Conservation (phyloP, 2,888 invertebrate species). For the Leptothorax acervorum region DNA sequence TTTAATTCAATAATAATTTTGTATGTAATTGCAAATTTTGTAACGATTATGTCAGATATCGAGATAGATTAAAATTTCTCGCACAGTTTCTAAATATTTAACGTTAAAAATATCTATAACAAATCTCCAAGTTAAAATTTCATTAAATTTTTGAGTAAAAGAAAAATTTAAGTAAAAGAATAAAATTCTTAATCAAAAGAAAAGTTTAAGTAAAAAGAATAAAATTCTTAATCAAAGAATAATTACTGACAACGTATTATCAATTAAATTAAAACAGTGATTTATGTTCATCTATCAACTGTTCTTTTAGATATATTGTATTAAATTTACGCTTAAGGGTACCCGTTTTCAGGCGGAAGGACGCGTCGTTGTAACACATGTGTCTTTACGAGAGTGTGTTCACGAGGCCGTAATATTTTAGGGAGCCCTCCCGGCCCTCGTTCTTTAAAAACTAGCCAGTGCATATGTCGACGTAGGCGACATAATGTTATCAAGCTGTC, state of each 20-base stretch:
- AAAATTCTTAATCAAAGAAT: neutral
- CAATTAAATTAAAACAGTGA: constrained; percentile 36
- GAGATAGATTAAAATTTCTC: neutral
- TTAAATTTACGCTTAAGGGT: constrained; percentile 46
- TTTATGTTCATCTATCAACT: constrained; percentile 47
- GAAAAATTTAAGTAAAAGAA: neutral
- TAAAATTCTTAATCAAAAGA: neutral
- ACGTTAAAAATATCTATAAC: neutral
- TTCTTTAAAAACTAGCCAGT: constrained; percentile 70
- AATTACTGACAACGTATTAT: neutral
- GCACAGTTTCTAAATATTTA: neutral
- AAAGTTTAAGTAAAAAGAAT: neutral
- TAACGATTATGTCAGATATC: neutral
- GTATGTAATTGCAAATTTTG: constrained; percentile 1
- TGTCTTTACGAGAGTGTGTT: constrained; percentile 60
- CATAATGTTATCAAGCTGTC: constrained; percentile 77
- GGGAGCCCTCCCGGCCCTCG: constrained; percentile 67
- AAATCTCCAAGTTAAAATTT: neutral
- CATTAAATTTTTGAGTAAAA: neutral
- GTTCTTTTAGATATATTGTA: neutral
- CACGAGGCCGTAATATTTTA: constrained; percentile 64
- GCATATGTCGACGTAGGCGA: constrained; percentile 75
- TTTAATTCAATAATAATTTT: neutral
- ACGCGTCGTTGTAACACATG: constrained; percentile 66
- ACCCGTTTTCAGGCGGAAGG: constrained; percentile 48